Percentiles rank a stretch among this genome's conserved stretches.
These are phyloP conservation scores for Hirtodrosophila confusa DNA, from an alignment of 2,888 invertebrate genomes.

Conservation along the genomic window DNA sequence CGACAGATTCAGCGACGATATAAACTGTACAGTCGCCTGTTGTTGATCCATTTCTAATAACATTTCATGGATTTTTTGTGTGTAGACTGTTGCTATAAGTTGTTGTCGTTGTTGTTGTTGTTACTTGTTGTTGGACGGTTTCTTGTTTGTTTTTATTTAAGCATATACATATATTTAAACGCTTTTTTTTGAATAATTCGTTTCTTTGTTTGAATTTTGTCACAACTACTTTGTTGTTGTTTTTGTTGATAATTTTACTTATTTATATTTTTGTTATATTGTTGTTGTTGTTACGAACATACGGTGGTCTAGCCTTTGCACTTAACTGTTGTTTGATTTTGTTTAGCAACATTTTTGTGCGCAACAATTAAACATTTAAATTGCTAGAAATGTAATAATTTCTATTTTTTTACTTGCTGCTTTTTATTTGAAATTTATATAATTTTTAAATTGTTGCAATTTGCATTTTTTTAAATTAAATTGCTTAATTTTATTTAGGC, in stretches of 20 bases:
- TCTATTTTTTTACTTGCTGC: not conserved
- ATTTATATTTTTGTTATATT: slow-evolving; percentile 30
- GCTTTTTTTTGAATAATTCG: not conserved
- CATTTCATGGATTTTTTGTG: slow-evolving; percentile 84
- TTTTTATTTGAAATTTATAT: not conserved
- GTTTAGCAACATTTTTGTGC: slow-evolving; percentile 55
- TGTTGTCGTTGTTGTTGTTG: slow-evolving; percentile 11
- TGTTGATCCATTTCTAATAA: slow-evolving; percentile 94
- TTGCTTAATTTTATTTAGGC: no score
- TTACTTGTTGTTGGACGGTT: slow-evolving; percentile 50
- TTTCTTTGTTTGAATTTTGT: slow-evolving; percentile 5
- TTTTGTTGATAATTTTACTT: not conserved
- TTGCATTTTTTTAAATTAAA: not conserved
- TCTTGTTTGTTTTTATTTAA: slow-evolving; percentile 16
- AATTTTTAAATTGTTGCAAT: not conserved
- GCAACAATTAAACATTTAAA: slow-evolving; percentile 32
- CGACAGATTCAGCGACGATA: slow-evolving; percentile 95
- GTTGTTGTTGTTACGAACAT: slow-evolving; percentile 31
- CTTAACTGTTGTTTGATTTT: slow-evolving; percentile 53
- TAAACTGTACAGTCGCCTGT: slow-evolving; percentile 91
- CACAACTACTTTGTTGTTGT: not conserved
- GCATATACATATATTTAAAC: slow-evolving; percentile 16
- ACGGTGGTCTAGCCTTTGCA: slow-evolving; percentile 72
- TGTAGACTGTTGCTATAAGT: slow-evolving; percentile 2
- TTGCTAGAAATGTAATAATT: slow-evolving; percentile 1